These are phyloP conservation scores for Archips crataeganus DNA, from an alignment of 2,888 invertebrate genomes.

Conservation along the genomic window DNA sequence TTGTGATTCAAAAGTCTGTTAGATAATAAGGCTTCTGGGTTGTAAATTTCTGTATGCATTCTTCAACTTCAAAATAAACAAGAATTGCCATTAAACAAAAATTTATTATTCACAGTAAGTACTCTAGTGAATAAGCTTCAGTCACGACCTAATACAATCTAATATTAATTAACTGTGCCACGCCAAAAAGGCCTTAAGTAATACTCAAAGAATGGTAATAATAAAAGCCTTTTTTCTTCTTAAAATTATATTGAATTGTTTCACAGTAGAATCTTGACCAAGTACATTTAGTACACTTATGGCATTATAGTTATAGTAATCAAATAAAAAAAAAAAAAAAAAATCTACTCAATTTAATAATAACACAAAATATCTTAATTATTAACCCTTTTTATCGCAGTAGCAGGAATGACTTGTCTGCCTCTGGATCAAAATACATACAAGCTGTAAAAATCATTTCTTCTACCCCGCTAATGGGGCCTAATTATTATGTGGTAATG, in stretches of 20 bases:
- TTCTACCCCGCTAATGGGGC: not conserved
- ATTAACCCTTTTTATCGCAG: not conserved
- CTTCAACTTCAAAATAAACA: not conserved
- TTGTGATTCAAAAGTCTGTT: too few relatives aligned
- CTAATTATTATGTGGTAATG: conserved; percentile 15
- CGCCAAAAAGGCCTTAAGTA: not conserved
- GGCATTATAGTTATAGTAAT: conserved; percentile 12
- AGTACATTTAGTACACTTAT: conserved; percentile 36
- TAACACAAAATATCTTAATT: conserved; percentile 13
- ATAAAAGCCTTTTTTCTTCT: conserved; percentile 25
- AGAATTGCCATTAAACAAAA: not conserved
- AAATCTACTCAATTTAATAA: conserved; percentile 18
- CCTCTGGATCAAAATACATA: not conserved
- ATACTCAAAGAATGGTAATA: not conserved
- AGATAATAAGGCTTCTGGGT: too few relatives aligned
- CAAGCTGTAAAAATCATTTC: conserved; percentile 3
- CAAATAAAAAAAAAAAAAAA: conserved; percentile 27
- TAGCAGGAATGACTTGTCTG: conserved; percentile 8
- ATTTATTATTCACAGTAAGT: conserved; percentile 2
- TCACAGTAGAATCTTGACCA: conserved; percentile 32
- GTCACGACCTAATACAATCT: not conserved
- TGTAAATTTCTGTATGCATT: not conserved
- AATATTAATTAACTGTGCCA: not conserved
- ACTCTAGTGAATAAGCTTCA: conserved; percentile 10
- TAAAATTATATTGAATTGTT: conserved; percentile 39